Evolutionary conservation across 1,140 invertebrate species (phyloP).

Genomic region (Drosophila sucinea): DNA sequence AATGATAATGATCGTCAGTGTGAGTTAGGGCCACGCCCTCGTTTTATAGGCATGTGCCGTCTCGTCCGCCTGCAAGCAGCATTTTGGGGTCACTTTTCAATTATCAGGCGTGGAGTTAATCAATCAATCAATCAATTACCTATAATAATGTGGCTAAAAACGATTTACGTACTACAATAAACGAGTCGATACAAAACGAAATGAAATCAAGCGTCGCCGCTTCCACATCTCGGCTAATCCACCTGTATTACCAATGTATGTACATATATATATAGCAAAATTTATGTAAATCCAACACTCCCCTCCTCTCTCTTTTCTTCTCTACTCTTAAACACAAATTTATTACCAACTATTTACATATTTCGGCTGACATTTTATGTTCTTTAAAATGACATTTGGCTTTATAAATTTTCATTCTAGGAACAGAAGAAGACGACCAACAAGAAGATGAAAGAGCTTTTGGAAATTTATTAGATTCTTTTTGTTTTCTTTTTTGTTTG

Average conservation of each 20-base stretch:
- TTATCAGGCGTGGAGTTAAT: conserved; percentile 10
- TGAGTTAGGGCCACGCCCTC: conserved; percentile 2
- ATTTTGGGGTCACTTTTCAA: conserved; percentile 11
- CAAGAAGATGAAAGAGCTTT: conserved; percentile 6
- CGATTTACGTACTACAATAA: not conserved
- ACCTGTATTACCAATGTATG: not conserved
- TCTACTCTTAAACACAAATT: not conserved
- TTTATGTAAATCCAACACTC: not conserved
- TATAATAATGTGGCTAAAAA: conserved; percentile 10
- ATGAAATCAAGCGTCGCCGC: not conserved
- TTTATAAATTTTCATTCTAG: conserved; percentile 8
- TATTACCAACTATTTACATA: conserved; percentile 18
- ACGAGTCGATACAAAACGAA: not conserved
- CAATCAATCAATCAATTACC: conserved; percentile 14
- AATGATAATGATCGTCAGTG: not conserved
- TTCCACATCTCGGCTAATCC: not conserved
- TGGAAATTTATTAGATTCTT: conserved; percentile 16
- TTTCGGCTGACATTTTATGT: conserved; percentile 14
- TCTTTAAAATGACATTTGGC: conserved; percentile 5
- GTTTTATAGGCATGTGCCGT: conserved; percentile 4
- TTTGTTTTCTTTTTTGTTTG: not conserved
- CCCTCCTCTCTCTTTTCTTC: not conserved
- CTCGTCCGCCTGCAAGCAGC: not conserved
- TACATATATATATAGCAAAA: too few relatives aligned
- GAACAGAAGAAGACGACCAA: not conserved